Evolutionary conservation across 2,797 vertebrate species (phyloP), one percentile per base, ranked within the genome.

Genomic region (Phalloptychus januarius): DNA sequence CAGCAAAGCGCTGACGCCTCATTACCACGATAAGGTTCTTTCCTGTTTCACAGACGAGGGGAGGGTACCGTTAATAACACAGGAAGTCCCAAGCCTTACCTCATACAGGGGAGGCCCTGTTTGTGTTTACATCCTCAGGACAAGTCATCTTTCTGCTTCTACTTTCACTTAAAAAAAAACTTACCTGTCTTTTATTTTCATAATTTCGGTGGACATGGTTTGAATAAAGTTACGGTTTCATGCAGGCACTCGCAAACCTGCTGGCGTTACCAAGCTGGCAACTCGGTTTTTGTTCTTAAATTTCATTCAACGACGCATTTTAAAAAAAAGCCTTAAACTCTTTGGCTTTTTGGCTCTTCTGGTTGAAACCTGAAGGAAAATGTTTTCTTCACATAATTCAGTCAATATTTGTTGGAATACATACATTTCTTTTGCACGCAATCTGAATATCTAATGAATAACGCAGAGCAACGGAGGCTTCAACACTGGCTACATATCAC

Each of bases 81-180:
- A 89, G 86, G 82, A 89, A 86, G 82, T 73, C 36, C 44, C 63
- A n/a, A 23, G 44, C 80, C 80, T 58, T 78, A 45, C 65, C 40
- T 80, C 73, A 25, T 52, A 52, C 67, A 28, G 46, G 79, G 50
- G 28, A 76, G 18, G 33, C 45, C 36, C 18, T 25, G 44, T 81
- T 54, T 74, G 74, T 72, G 31, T 72, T 67, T 50, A 58, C 48
- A 42, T 48, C 61, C 45, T 48, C 56, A 23, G 20, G 1, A n/a
- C 25, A 54, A n/a, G 11, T n/a, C 25, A n/a, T 54, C 25, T 50
- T 77, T 77, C n/a, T 42, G 15, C 23, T 33, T 56, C 44, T 42
- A 42, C 42, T 54, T 28, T 40, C 45, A 0, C 3, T n/a, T n/a
- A n/a, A 45, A 45, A 78, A 78, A 12, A 72, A 1, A 52, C 5